Base-by-base conservation (phyloP, 2,888 invertebrate species). In the Lymantria dispar region DNA sequence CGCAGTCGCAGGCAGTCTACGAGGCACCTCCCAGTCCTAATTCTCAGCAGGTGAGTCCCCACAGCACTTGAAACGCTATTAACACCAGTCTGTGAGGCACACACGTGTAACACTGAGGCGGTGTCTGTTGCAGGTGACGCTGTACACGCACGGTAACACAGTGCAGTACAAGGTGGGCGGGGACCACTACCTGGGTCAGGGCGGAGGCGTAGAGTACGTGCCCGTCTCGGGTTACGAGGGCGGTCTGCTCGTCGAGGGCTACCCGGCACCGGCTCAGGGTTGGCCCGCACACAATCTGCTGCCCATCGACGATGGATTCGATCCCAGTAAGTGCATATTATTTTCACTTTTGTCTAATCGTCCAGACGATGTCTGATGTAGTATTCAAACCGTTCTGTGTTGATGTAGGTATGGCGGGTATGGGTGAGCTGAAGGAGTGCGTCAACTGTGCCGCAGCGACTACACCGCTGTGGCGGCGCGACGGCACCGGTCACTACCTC, bases 401-500 rank as follows among this genome's bases (percentile, higher is more conserved):
- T n/a, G 12, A 22, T n/a, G 38, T 8, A 87, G 88, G 78, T 51
- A 82, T 87, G 85, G 83, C 85, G 51, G 87, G 82, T 62, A 87
- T 92, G 78, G 94, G 92, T 54, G 95, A 95, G 68, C 92, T 94
- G 64, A 95, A 95, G 84, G 95, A 95, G 85, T 99, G 99, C 88
- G 97, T 98, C 67, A 99, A 99, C 92, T 99, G 99, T 84, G 93
- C 94, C 56, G 99, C 99, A 0, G 94, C 93, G 40, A 95, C 94
- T 45, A 99, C 99, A 67, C 99, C 99, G 60, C 93, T 99, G 71
- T 99, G 99, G 99, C 95, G 99, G 68, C 95, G 99, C 84, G 99
- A 99, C 94, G 98, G 98, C 85, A 98, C 98, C 76, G 99, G 99
- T 63, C 98, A 99, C 93, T 99, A 99, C 92, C 95, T 99, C 76